Percentiles rank a stretch among this genome's conserved stretches.
Conservation (phyloP, 2,113 vertebrate genomes). For the Toxotes chatareus region DNA sequence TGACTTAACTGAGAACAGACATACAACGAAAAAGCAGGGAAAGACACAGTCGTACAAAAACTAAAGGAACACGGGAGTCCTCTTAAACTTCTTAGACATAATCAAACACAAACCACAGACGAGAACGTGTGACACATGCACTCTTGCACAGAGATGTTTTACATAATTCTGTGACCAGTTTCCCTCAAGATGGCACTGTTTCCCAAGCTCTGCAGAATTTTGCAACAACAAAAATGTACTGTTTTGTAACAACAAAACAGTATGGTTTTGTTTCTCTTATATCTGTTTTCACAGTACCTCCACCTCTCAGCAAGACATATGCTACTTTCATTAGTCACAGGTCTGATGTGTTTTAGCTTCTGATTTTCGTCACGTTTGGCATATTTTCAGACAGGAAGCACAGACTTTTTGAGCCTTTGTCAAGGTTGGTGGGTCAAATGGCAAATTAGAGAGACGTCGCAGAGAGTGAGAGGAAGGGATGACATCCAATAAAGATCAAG, state of each 20-base stretch:
- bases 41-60: constrained; percentile 1
- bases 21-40: not conserved
- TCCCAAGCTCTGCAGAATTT: not conserved
- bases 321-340: not conserved
- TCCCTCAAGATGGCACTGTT: constrained; percentile 12
- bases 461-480: not conserved
- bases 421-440: not conserved
- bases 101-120: constrained; percentile 16
- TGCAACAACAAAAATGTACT: not conserved
- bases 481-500: not conserved
- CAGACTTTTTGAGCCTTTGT: not conserved
- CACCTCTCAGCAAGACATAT: not conserved
- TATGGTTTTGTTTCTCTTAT: not conserved
- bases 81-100: constrained; percentile 9
- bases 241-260: not conserved
- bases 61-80: constrained; percentile 10
- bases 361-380: not conserved
- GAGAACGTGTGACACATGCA: constrained; percentile 7
- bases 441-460: not conserved
- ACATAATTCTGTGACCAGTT: not conserved
- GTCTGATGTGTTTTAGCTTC: not conserved
- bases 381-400: not conserved
- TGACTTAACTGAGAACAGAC: constrained; percentile 51
- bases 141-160: not conserved
- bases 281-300: not conserved